These are phyloP conservation scores for Muntiacus reevesi DNA, from an alignment of 2,113 vertebrate genomes.

Conservation along the genomic window DNA sequence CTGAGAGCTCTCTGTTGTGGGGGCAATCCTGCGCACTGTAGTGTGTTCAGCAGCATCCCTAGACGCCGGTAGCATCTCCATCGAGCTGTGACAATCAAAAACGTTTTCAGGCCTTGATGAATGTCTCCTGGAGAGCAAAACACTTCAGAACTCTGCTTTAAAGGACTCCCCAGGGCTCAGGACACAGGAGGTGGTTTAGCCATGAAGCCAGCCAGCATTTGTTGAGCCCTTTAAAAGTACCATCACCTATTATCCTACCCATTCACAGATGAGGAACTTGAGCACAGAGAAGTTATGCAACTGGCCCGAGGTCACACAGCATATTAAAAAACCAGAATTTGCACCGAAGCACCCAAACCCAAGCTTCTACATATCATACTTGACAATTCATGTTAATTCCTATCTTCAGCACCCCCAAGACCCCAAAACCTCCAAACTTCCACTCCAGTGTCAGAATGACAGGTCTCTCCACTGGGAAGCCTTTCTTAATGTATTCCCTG, in stretches of 20 bases:
- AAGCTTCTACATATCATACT: neutral
- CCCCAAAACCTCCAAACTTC: neutral
- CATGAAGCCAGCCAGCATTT: neutral
- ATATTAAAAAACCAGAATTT: neutral
- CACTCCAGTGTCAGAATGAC: neutral
- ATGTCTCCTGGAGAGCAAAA: neutral
- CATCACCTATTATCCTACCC: neutral
- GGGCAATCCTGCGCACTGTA: accelerated
- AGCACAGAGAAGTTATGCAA: neutral
- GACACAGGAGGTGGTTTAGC: neutral
- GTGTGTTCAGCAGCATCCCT: neutral
- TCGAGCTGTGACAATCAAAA: neutral
- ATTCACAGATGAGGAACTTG: neutral
- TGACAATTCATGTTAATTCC: neutral
- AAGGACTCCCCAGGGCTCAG: neutral
- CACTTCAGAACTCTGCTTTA: neutral
- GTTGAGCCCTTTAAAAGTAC: neutral
- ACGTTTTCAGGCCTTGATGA: neutral
- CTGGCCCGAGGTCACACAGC: neutral
- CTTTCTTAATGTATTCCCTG: neutral
- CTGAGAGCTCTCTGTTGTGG: accelerated
- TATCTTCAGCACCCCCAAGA: neutral
- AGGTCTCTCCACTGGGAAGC: neutral
- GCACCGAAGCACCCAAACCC: neutral
- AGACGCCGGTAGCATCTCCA: neutral